Conservation (phyloP, 2,888 invertebrate genomes). For the Fissipunctia ypsillon region DNA sequence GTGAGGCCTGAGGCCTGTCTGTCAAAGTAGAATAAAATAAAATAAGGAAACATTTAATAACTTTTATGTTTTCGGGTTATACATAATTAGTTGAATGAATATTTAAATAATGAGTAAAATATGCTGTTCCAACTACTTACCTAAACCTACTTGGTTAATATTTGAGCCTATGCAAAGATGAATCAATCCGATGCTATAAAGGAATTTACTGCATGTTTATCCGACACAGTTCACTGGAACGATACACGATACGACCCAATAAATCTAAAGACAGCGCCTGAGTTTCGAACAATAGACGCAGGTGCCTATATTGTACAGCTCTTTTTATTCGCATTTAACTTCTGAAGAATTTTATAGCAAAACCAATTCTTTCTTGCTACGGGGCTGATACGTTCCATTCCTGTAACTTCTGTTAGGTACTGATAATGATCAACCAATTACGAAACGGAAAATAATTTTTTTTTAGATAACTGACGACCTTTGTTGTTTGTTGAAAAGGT, state of each 20-base stretch:
- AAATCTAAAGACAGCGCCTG: slow-evolving; percentile 32
- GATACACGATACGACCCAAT: slow-evolving; percentile 34
- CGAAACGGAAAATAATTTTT: no score
- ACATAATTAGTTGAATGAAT: not conserved
- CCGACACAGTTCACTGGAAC: slow-evolving; percentile 24
- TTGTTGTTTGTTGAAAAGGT: no score
- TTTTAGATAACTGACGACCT: no score
- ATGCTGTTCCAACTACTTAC: not conserved
- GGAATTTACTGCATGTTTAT: slow-evolving; percentile 45
- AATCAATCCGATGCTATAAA: slow-evolving; percentile 1
- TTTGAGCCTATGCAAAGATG: not conserved
- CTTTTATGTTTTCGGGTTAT: not conserved
- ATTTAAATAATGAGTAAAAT: not conserved
- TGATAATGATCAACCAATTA: no score
- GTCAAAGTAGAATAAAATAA: not conserved
- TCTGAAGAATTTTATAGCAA: slow-evolving; percentile 23
- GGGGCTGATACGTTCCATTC: not conserved
- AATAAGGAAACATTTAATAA: not conserved
- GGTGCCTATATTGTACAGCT: slow-evolving; percentile 26
- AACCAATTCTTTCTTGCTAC: not conserved
- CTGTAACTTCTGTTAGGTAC: not conserved
- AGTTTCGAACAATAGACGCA: slow-evolving; percentile 50
- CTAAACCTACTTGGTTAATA: not conserved
- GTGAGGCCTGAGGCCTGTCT: no score
- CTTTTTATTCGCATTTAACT: slow-evolving; percentile 29